Percentiles rank a stretch among this genome's conserved stretches.
phyloP scores from a whole-genome alignment of 2,888 invertebrate genomes.

The Ctena decussata region DNA sequence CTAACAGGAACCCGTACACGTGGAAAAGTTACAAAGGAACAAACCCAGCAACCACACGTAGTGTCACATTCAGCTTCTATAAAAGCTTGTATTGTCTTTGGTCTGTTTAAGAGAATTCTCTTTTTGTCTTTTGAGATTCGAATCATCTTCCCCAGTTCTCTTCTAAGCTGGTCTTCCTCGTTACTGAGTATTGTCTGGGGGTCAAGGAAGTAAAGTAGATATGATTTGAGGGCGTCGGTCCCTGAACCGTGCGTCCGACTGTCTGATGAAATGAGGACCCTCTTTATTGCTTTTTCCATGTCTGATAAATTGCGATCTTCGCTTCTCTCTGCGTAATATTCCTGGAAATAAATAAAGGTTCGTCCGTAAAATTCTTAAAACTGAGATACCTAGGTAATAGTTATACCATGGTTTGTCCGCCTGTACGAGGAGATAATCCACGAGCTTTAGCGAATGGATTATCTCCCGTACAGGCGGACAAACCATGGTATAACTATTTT shows the following conservation, averaged over 20 bases:
- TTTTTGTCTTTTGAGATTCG: constrained; percentile 2
- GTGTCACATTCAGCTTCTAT: not conserved
- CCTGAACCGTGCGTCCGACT: not conserved
- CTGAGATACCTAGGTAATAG: no score
- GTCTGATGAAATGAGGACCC: not conserved
- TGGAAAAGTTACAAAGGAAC: not conserved
- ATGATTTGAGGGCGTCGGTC: not conserved
- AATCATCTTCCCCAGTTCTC: not conserved
- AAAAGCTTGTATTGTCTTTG: not conserved
- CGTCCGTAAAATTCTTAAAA: no score
- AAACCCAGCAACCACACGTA: not conserved
- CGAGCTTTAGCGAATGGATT: no score
- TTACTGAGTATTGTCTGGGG: not conserved
- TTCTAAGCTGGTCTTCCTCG: not conserved
- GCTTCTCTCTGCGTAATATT: not conserved
- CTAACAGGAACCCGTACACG: not conserved
- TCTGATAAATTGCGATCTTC: not conserved
- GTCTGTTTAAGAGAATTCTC: not conserved
- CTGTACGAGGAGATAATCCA: no score
- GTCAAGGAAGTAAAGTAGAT: not conserved
- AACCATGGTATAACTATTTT: no score
- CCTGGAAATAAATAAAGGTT: not conserved
- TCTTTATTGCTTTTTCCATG: constrained; percentile 1
- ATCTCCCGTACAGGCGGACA: no score
- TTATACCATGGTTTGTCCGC: no score